Conservation (phyloP, 2,797 vertebrate species). For the Dendrocincla tyrannina region DNA sequence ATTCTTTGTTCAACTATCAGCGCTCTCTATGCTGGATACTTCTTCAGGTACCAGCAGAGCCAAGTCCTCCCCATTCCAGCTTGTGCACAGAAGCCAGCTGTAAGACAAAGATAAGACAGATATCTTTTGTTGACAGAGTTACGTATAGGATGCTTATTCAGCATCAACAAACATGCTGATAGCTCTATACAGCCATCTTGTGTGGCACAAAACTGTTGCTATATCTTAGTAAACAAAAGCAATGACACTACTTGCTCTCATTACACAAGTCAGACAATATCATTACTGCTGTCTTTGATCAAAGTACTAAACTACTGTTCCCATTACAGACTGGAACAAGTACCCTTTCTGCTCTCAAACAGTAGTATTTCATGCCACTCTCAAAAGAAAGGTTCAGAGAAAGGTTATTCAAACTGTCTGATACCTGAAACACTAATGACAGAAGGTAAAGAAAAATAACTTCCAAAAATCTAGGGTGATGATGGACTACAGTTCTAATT, state of each 20-base stretch:
- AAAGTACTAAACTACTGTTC: background rate
- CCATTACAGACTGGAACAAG: background rate
- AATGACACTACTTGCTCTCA: background rate
- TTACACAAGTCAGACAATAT: background rate
- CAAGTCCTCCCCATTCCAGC: slow-evolving; percentile 60
- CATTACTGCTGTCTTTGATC: background rate
- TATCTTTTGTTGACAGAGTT: background rate
- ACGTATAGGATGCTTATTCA: background rate
- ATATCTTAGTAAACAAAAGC: background rate
- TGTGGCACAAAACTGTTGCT: background rate
- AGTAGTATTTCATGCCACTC: background rate
- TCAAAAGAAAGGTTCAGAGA: background rate
- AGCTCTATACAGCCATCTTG: background rate
- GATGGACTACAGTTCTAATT: background rate
- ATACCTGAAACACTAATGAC: background rate
- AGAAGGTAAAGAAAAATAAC: background rate
- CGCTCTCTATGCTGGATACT: slow-evolving; percentile 54
- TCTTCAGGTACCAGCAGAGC: slow-evolving; percentile 67
- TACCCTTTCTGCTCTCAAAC: background rate
- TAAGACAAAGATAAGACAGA: slow-evolving; percentile 5
- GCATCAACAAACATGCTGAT: background rate
- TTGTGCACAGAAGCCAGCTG: slow-evolving; percentile 69
- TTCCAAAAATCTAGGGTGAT: background rate
- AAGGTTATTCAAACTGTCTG: background rate
- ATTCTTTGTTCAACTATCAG: slow-evolving; percentile 40